These are phyloP conservation scores for Leiothrix lutea DNA, from an alignment of 2,113 vertebrate genomes.

Conservation along the genomic window DNA sequence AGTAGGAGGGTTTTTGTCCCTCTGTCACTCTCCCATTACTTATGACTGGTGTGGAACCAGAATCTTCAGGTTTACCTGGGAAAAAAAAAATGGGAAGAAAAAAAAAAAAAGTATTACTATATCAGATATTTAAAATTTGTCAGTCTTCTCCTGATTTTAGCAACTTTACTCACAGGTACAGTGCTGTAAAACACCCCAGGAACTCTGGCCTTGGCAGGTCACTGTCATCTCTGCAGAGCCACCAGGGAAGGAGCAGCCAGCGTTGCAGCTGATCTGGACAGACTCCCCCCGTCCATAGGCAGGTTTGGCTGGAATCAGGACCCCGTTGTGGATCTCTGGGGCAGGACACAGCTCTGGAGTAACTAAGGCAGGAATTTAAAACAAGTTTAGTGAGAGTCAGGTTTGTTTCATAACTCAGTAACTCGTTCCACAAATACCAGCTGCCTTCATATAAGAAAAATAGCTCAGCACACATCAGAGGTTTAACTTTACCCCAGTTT, in stretches of 20 bases:
- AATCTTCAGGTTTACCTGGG: not conserved
- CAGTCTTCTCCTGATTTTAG: not conserved
- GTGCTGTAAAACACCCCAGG: not conserved
- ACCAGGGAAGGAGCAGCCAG: not conserved
- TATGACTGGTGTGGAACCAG: not conserved
- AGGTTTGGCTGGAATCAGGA: accelerated
- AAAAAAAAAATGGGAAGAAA: accelerated
- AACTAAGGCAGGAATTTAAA: not conserved
- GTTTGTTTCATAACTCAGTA: not conserved
- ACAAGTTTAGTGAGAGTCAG: not conserved
- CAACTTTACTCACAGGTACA: not conserved
- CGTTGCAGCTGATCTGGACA: not conserved
- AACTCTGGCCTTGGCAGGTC: not conserved
- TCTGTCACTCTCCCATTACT: not conserved
- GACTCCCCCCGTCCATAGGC: not conserved
- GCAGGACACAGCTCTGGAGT: not conserved
- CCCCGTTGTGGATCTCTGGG: not conserved
- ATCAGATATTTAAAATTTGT: not conserved
- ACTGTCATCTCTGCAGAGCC: not conserved
- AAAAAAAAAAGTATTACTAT: accelerated
- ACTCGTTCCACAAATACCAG: not conserved
- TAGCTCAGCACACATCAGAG: not conserved
- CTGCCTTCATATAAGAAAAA: not conserved
- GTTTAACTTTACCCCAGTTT: not conserved
- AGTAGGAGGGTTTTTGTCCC: not conserved